These are phyloP conservation scores for Acromyrmex heyeri DNA, from an alignment of 1,140 invertebrate genomes.

Conservation along the genomic window DNA sequence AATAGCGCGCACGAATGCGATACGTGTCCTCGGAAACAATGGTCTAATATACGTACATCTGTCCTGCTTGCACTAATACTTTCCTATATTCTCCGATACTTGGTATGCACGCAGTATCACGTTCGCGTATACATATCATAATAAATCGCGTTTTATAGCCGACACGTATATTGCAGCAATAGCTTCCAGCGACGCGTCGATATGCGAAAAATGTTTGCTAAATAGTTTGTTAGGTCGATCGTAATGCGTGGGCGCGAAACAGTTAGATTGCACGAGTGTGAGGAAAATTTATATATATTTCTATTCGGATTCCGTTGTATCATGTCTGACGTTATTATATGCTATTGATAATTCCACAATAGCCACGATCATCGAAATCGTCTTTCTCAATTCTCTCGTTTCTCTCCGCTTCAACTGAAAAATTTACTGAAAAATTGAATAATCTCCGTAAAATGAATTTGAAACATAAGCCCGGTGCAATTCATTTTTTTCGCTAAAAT, in stretches of 20 bases:
- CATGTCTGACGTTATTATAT: background rate
- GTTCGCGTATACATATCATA: background rate
- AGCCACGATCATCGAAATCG: background rate
- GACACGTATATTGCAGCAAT: slow-evolving; percentile 25
- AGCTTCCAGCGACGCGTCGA: slow-evolving; percentile 40
- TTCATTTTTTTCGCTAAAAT: background rate
- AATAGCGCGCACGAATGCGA: slow-evolving; percentile 28
- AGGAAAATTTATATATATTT: slow-evolving; percentile 31
- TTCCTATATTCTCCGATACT: slow-evolving; percentile 66
- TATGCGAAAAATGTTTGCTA: slow-evolving; percentile 65
- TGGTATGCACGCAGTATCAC: slow-evolving; percentile 51
- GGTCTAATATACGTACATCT: slow-evolving; percentile 67
- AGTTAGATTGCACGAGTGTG: background rate
- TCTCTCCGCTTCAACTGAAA: background rate
- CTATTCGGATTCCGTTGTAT: slow-evolving; percentile 13
- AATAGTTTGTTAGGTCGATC: slow-evolving; percentile 60
- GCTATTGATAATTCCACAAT: slow-evolving; percentile 19
- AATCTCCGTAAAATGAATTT: background rate
- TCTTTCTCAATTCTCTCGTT: background rate
- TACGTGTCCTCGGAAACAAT: slow-evolving; percentile 67
- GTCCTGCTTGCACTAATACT: slow-evolving; percentile 53
- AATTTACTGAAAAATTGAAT: background rate
- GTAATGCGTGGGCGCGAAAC: slow-evolving; percentile 31
- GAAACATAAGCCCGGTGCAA: background rate
- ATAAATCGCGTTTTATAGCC: slow-evolving; percentile 68